A percentile compares a stretch with the other conserved stretches of the same genome.
Evolutionary conservation across 2,797 vertebrate genomes (phyloP).

Genomic region (Synaphobranchus kaupii): DNA sequence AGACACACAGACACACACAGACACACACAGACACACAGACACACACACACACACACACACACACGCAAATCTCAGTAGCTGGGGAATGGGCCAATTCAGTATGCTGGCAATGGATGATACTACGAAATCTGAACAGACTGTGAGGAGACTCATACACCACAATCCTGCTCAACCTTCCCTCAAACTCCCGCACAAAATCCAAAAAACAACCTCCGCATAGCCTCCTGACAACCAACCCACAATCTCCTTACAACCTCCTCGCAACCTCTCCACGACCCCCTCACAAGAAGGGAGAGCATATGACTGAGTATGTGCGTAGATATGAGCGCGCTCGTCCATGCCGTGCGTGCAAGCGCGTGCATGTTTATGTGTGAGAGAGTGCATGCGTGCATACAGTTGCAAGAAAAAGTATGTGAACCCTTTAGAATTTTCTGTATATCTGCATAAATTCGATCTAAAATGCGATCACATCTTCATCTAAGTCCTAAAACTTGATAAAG

Average conservation of each 20-base stretch:
- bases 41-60: conserved; percentile 16
- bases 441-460: no score
- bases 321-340: not conserved
- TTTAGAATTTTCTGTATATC: no score
- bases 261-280: not conserved
- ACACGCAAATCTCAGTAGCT: conserved; percentile 12
- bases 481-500: no score
- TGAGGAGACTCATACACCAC: not conserved
- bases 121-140: conserved; percentile 28
- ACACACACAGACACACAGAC: conserved; percentile 17
- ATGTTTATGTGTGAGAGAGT: not conserved
- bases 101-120: conserved; percentile 6
- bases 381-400: no score
- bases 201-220: not conserved
- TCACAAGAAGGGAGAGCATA: no score
- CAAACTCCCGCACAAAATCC: not conserved
- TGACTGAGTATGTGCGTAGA: not conserved
- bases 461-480: no score
- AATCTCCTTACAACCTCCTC: not conserved
- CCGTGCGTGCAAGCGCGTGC: conserved; percentile 35
- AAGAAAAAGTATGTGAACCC: no score
- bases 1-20: conserved; percentile 10
- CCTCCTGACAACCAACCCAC: not conserved
- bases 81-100: not conserved
- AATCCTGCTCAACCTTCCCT: not conserved